Conservation (phyloP, 2,888 invertebrate genomes). For the Hydroisotoma schaefferi region DNA sequence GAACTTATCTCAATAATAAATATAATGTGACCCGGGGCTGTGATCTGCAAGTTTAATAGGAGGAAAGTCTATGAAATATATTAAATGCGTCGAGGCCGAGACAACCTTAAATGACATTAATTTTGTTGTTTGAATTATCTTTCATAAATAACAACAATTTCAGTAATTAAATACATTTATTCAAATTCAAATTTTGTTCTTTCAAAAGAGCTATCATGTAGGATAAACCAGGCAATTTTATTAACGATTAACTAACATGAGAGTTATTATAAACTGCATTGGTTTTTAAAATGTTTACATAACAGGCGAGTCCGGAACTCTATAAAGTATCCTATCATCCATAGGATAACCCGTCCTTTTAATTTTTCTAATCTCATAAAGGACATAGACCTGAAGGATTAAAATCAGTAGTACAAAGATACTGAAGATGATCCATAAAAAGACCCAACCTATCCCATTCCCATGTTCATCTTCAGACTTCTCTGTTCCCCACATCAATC, state of each 20-base stretch:
- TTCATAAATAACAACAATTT: too few species aligned
- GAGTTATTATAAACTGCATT: too few species aligned
- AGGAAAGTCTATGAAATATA: too few species aligned
- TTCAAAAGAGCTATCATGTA: too few species aligned
- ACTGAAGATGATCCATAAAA: conserved; percentile 16
- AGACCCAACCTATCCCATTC: conserved; percentile 21
- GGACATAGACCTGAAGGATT: conserved; percentile 27
- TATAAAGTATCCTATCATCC: conserved; percentile 32
- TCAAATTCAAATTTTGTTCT: too few species aligned
- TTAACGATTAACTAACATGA: too few species aligned
- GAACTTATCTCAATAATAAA: conserved; percentile 23
- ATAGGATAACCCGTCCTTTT: conserved; percentile 22
- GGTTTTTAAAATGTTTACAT: too few species aligned
- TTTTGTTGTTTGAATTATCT: too few species aligned
- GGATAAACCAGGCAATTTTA: too few species aligned
- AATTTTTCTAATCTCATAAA: conserved; percentile 21
- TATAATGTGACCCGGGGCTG: conserved; percentile 31
- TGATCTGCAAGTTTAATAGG: conserved; percentile 28
- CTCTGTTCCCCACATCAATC: conserved; percentile 7
- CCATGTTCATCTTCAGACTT: conserved; percentile 4
- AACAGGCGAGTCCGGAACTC: conserved; percentile 18
- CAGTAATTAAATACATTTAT: too few species aligned
- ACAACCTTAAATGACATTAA: too few species aligned
- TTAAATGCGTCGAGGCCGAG: too few species aligned
- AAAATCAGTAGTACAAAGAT: conserved; percentile 19